Evolutionary conservation across 1,140 invertebrate genomes (phyloP).

Genomic region (Panagrolaimus sp.): DNA sequence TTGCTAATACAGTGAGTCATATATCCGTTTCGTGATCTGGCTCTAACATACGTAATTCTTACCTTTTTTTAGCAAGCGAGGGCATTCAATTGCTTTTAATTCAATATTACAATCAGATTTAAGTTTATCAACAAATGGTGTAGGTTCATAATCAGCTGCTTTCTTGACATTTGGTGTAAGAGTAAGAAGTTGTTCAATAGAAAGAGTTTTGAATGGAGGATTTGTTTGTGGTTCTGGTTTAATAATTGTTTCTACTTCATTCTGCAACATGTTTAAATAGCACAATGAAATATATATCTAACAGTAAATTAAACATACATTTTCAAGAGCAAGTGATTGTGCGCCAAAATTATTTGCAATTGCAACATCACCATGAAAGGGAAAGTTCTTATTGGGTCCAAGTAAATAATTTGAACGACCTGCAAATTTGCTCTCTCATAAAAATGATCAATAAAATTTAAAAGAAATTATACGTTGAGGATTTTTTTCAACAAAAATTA

Average conservation of each 20-base stretch:
- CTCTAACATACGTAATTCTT: no score
- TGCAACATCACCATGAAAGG: slow-evolving; percentile 6
- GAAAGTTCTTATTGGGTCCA: slow-evolving; percentile 12
- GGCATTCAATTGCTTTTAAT: neutral
- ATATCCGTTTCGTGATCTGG: no score
- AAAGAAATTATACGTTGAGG: neutral
- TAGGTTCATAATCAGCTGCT: slow-evolving; percentile 4
- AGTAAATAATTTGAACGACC: neutral
- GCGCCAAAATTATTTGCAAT: slow-evolving; percentile 9
- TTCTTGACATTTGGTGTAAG: neutral
- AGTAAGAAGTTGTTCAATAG: slow-evolving; percentile 1
- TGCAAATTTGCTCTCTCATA: neutral
- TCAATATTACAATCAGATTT: slow-evolving; percentile 7
- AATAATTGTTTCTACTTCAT: neutral
- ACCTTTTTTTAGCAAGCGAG: slow-evolving; percentile 10
- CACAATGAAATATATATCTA: neutral
- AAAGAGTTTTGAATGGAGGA: neutral
- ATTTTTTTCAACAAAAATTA: slow-evolving; percentile 8
- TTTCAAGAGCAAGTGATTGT: neutral
- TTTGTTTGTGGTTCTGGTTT: slow-evolving; percentile 1
- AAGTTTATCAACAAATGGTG: neutral
- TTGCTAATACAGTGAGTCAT: no score
- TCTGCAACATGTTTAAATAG: no score
- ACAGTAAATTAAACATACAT: neutral
- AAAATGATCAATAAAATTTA: neutral